Evolutionary conservation across 2,797 vertebrate species (phyloP), one percentile per base, ranked within the genome.

Genomic region (Sebastes steindachneri): DNA sequence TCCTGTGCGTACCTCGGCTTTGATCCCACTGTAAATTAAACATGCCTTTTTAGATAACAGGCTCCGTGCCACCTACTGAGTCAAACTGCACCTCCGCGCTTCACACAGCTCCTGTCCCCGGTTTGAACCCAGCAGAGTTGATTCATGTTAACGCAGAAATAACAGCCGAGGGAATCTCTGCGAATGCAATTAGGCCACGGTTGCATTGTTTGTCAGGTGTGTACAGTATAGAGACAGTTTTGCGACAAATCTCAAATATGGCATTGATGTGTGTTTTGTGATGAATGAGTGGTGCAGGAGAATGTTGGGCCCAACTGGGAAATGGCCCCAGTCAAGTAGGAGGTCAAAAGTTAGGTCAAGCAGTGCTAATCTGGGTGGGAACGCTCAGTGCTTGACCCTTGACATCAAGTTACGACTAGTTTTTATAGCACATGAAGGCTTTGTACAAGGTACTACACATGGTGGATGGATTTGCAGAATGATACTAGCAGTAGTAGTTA

Each of bases 21-120:
- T 92, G 87, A 93, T 93, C 85, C 85, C 25, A 5, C 75, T 68
- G 76, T 90, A 92, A 91, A 93, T 93, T 88, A 92, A 93, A 90
- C 84, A 86, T 82, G 63, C 25, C 86, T 85, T 83, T 92, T 86
- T 80, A 90, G 89, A 90, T 84, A 87, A 87, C 85, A 73, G 86
- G 73, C 88, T 84, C 68, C 2, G 76, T 64, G 79, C 84, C 86
- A 79, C 88, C 90, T 71, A 80, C 88, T 9, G 86, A 85, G 86
- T 60, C 68, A 14, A 73, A 41, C 86, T 31, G 54, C 68, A 68
- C 63, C 81, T 82, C 75, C 74, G 3, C 64, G 59, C 60, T 19
- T 79, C 79, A 37, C 79, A 26, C 57, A 2, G 73, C 74, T 69
- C 51, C 57, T 86, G 84, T 80, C 88, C 89, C 72, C 5, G 33